These are phyloP conservation scores for Cassiopea andromeda DNA, from an alignment of 30 jellyfish, hydroid and myxozoan genomes.

Conservation along the genomic window DNA sequence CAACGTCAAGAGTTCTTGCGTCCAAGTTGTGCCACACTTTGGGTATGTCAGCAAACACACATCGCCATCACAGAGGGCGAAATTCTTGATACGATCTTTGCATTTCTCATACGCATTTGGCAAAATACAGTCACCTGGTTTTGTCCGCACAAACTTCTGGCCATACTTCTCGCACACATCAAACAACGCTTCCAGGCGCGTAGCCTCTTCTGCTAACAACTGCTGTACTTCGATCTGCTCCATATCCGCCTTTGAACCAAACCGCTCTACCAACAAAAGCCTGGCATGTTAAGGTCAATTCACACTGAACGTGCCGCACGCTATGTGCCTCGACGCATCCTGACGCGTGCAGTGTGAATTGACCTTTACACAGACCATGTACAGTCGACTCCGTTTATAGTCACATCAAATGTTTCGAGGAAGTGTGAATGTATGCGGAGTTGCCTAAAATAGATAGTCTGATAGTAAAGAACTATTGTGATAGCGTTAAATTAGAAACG, in stretches of 20 bases:
- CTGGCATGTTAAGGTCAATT: no score
- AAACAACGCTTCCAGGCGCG: neutral
- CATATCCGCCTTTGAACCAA: neutral
- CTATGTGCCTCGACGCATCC: no score
- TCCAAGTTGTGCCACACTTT: neutral
- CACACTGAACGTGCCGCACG: no score
- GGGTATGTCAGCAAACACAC: neutral
- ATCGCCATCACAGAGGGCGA: neutral
- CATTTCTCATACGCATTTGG: neutral
- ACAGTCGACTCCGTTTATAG: no score
- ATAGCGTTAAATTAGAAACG: no score
- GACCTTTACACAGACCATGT: no score
- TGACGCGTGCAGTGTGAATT: no score
- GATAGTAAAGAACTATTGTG: no score
- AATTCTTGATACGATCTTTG: neutral
- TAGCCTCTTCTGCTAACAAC: neutral
- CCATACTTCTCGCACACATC: neutral
- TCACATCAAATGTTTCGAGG: no score
- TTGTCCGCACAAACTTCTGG: neutral
- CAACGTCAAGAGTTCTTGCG: neutral
- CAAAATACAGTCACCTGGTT: neutral
- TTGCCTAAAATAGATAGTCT: no score
- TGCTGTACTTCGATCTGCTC: neutral
- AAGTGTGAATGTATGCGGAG: no score
- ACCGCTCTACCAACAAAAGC: no score